Evolutionary conservation across 2,797 vertebrate species (phyloP), one percentile per base, ranked within the genome.

Genomic region (Austrolebias charrua): DNA sequence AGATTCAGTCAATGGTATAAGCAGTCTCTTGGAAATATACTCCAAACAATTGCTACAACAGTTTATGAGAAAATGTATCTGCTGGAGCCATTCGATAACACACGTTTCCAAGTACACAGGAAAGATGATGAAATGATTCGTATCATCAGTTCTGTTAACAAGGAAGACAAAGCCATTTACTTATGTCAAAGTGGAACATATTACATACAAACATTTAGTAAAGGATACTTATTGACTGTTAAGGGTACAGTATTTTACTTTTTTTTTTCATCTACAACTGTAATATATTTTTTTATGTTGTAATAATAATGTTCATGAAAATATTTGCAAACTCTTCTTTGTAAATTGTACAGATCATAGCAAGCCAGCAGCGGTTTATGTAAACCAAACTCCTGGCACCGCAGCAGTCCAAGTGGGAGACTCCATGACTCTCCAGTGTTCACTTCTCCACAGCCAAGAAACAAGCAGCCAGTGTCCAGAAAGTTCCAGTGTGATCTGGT

Each of bases 101-200:
- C 42, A 2, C 43, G 42, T 47, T 79, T 77, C 13, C 13, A 0
- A 0, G 1, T 69, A 11, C 5, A 0, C 2, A 8, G 5, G 2
- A 15, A 0, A 28, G 4, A 19, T 1, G 1, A 12, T 45, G 0
- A 20, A 4, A 58, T 12, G 29, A 0, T 2, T 24, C 48, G 81
- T 3, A 60, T 1, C 3, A 85, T 85, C 14, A 8, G 0, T n/a
- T 69, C 73, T 15, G 47, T 73, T 0, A 74, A 15, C 16, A 79
- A 75, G 66, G 74, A 75, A 0, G 83, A 85, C 45, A 76, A 81
- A 57, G 80, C 69, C 3, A 46, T 61, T 45, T 85, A 85, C 19
- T 51, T 81, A 45, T 83, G 83, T 58, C 67, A 49, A 55, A 54
- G 0, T 5, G 75, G 72, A 61, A 2, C 54, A 0, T 1, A 8